Base-by-base conservation (phyloP, 2,888 invertebrate species). In the Drosophila nr. medialis region DNA sequence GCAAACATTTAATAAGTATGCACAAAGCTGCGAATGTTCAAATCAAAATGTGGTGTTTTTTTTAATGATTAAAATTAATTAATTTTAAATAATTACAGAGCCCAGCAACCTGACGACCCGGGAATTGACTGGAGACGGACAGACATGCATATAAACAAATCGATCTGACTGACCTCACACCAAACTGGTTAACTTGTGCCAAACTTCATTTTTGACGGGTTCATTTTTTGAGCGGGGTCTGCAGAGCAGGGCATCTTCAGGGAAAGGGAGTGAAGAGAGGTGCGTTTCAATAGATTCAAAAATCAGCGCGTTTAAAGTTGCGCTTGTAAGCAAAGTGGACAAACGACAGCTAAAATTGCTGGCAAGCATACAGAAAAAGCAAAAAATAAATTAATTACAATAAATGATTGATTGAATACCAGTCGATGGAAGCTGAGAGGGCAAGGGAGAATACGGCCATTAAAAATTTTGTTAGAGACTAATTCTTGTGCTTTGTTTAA, bases 121-220 rank as follows among this genome's bases (percentile, higher is more conserved):
- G 24, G 42, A 51, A 21, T 49, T 38, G 34, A 40, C 38, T 49
- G 27, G 48, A 64, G 58, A 27, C 51, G 55, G 38, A 36, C 45
- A 21, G 21, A 13, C 21, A 45, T 45, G 45, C 45, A 45, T 45
- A 45, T 45, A 45, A 45, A 24, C 45, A 45, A 36, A 49, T 58
- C 48, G 40, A 61, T 38, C 48, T 27, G 73, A 45, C 54, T 65
- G 66, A 70, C 74, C 73, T 63, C 73, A 55, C 45, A 34, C 29
- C 51, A 74, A 72, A 88, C 86, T 73, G 77, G 89, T 88, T 83
- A 77, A 62, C 88, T 86, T 88, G 77, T 75, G 90, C 72, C 86
- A 80, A 88, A 81, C 72, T 67, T 36, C 38, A 63, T 49, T 75
- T 80, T 64, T 63, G 56, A 79, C 50, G 55, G 32, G 30, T 48